Base-by-base conservation (phyloP, 2,888 invertebrate species). In the Sericinus montela region DNA sequence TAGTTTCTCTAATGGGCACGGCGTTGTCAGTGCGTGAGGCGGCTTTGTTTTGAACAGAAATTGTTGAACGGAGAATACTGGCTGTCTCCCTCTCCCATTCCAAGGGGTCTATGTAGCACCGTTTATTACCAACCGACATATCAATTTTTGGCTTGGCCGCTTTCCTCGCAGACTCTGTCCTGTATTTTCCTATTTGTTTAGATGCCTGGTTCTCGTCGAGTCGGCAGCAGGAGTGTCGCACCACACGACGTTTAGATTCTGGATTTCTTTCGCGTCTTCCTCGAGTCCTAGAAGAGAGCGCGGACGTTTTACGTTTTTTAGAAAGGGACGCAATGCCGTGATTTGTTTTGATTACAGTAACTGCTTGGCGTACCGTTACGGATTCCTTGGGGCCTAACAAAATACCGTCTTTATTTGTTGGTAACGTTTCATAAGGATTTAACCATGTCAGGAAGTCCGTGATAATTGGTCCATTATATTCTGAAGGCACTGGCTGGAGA, bases 391-490 rank as follows among this genome's bases (percentile, higher is more conserved):
- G 67, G 0, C 65, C 76, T 49, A 85, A 39, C 36, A 82, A 52
- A 25, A 88, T 63, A 28, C 85, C 85, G 30, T 85, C 80, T 58
- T 77, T 85, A 54, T 81, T 78, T 32, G 72, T 80, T 38, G 78
- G 81, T 38, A 80, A 56, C 9, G 73, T 67, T 49, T 84, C 86
- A 51, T 79, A 89, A 11, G 90, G 91, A 62, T 93, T 91, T 28
- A 93, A 66, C 84, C 93, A 92, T 28, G 92, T 90, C 41, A 93
- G 91, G 52, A 93, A 85, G 60, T 93, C 93, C 25, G 92, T 92
- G 55, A 93, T 93, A 10, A 93, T 91, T 0, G 93, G 93, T 10
- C 93, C 93, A 34, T 80, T 90, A 58, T 92, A 92, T 62, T 85
- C 84, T 9, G 86, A 57, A n/a, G 84, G 83, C 11, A 85, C 67